Conservation (phyloP, 2,113 vertebrate species). For the Clarias batrachus region DNA sequence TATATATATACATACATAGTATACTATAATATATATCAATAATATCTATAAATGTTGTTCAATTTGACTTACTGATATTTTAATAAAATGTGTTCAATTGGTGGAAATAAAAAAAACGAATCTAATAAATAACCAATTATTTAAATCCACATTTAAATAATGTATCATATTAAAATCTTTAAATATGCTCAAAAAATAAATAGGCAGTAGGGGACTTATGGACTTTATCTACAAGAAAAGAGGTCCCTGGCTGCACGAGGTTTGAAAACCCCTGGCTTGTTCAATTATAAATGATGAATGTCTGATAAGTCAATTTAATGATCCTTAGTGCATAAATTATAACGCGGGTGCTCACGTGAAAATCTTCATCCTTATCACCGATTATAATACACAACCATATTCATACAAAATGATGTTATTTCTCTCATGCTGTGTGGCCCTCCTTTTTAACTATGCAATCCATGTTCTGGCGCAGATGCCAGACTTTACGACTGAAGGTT, state of each 20-base stretch:
- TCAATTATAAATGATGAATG: not conserved
- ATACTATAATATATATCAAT: not conserved
- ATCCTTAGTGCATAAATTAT: not conserved
- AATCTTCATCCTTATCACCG: not conserved
- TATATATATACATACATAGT: not conserved
- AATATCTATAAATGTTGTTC: not conserved
- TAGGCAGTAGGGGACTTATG: not conserved
- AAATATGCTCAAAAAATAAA: not conserved
- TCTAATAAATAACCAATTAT: not conserved
- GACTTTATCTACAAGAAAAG: not conserved
- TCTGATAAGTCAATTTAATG: not conserved
- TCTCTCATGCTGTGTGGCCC: not conserved
- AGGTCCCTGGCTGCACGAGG: not conserved
- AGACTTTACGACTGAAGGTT: conserved; percentile 48
- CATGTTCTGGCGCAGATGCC: conserved; percentile 35
- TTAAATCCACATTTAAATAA: not conserved
- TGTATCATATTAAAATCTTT: not conserved
- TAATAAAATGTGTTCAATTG: not conserved
- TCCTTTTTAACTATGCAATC: conserved; percentile 41
- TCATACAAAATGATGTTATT: not conserved
- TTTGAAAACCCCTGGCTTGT: not conserved
- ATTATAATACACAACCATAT: not conserved
- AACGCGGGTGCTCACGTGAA: not conserved
- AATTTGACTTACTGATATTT: not conserved
- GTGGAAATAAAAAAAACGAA: not conserved